Evolutionary conservation across 2,113 vertebrate species (phyloP), one percentile per base, ranked within the genome.

Genomic region (Epinephelus cyanopodus): DNA sequence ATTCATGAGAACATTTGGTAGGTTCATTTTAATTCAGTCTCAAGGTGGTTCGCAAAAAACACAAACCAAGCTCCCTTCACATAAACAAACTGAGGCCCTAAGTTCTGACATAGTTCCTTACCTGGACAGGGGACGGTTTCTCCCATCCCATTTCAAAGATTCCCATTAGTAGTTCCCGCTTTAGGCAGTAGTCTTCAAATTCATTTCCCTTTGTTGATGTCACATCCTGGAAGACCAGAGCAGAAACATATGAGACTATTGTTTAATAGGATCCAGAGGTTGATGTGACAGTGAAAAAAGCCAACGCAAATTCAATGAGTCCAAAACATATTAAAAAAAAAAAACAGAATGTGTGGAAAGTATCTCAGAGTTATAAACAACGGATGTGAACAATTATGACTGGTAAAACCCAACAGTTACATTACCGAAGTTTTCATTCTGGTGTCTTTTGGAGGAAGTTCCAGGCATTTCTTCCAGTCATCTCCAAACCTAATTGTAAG

Each of bases 141-240:
- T 95, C 95, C 94, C 93, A 95, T 58, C 95, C 95, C 95, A 95
- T 95, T 72, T 95, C 94, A 83, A 95, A 95, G 63, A 95, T 95
- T 33, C 95, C 94, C 95, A 95, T 95, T 45, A 95, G 88, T 69
- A 95, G 90, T 82, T 95, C 95, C 57, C 94, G 84, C 75, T 95
- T 95, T 77, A 95, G 89, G 71, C 95, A 95, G 90, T 95, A 95
- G 89, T 95, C 95, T 84, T 95, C 95, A 93, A 95, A 95, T 72
- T 95, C 94, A 68, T 95, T 95, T 66, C 94, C 94, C 66, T 95
- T 95, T 19, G 94, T 95, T 60, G 95, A 92, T 9, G 95, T 95
- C 63, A 95, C 95, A 91, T 95, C 95, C 95, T 95, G 53, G n/a
- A 25, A 68, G 53, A 83, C 10, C 4, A 81, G 45, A 76, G 11